Base-by-base conservation (phyloP, 2,888 invertebrate genomes). In the Cyrtodaria siliqua region DNA sequence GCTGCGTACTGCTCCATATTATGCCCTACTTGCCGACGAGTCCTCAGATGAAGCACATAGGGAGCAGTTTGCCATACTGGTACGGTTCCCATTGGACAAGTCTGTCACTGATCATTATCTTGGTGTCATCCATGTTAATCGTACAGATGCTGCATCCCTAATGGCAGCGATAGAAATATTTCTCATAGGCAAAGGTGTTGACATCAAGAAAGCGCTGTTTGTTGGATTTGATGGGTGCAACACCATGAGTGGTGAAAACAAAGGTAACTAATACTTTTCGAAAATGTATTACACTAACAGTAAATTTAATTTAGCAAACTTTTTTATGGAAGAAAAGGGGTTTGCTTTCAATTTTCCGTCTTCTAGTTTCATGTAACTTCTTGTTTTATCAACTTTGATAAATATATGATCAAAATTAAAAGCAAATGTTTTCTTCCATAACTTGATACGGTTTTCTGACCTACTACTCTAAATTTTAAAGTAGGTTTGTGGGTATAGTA, bases 171-270 rank as follows among this genome's bases (percentile, higher is more conserved):
- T 78, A 8, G 64, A 69, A 47, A 27, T 4, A 0, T 69, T 70
- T 61, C 59, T 78, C 12, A 4, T 52, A 6, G 66, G 44, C 0
- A 78, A 78, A 56, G 49, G 33, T 14, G 24, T 73, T 16, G 57
- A 73, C 26, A 56, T 73, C 0, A 67, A 29, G 18, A 77, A 68
- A 26, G 76, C 52, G 0, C 14, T 53, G 1, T 76, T 76, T 62
- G 68, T 68, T 6, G 74, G 63, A 14, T 74, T 63, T 55, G 70
- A 71, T 62, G 70, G 59, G 0, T 71, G 67, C 24, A 71, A 71
- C 50, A 67, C 67, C 20, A 76, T 71, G 76, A 67, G 67, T 55
- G 71, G 76, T 20, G 76, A 60, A 20, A 70, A 66, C 27, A 64
- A 38, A 61, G 75, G 69, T 64, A 62, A 47, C 18, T 24, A 52